A percentile compares a stretch with the other conserved stretches of the same genome.
Evolutionary conservation across 1,140 invertebrate species (phyloP).

Genomic region (Hypsibius dujardini): DNA sequence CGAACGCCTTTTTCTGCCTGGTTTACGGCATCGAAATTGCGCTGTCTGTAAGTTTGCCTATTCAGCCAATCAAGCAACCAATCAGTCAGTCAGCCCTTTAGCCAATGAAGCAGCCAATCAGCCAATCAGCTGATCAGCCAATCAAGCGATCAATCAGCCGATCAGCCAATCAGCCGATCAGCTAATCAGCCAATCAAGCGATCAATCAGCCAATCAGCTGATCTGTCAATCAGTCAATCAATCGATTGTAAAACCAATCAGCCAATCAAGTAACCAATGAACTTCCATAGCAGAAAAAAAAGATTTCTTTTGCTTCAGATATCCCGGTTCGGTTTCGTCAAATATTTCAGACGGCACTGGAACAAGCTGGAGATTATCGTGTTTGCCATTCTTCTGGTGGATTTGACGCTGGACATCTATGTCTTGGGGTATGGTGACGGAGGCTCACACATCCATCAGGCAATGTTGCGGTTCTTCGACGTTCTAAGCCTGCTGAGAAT

Average conservation of each 20-base stretch:
- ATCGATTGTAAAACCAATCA: too few relatives aligned
- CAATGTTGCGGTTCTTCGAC: conserved; percentile 9
- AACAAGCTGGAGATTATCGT: conserved; percentile 6
- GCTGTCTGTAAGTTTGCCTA: background rate
- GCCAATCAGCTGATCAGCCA: too few relatives aligned
- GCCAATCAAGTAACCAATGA: too few relatives aligned
- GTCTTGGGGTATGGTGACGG: background rate
- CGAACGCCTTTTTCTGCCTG: background rate
- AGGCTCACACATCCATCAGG: background rate
- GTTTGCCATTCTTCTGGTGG: background rate
- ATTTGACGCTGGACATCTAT: background rate
- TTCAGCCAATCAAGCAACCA: too few relatives aligned
- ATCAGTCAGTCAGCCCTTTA: too few relatives aligned
- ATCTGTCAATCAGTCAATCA: too few relatives aligned
- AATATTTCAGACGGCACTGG: background rate
- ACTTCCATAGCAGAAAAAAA: too few relatives aligned
- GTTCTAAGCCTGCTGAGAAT: conserved; percentile 5
- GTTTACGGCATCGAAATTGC: conserved; percentile 1
- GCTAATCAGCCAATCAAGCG: too few relatives aligned
- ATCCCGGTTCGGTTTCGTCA: background rate
- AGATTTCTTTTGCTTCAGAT: background rate
- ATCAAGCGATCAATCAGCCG: too few relatives aligned
- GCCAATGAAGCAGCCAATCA: too few relatives aligned
- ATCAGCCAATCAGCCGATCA: too few relatives aligned
- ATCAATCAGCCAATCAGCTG: too few relatives aligned